Percentiles rank a stretch among this genome's conserved stretches.
phyloP scores from a whole-genome alignment of 92 coral and sea anemone species.

The Parazoanthus swiftii region DNA sequence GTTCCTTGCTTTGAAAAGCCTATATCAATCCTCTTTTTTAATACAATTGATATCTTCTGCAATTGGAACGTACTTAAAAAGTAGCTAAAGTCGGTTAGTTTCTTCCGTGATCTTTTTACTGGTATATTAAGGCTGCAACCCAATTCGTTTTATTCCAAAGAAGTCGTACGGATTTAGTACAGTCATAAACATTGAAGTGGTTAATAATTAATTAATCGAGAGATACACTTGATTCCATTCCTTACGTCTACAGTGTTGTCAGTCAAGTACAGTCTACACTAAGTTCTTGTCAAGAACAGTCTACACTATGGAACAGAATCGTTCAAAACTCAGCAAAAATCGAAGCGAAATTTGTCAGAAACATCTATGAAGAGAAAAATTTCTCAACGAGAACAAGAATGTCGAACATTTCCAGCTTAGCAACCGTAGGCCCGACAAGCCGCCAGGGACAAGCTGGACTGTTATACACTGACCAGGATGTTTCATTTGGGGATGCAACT shows the following conservation, averaged over 20 bases:
- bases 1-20: neutral
- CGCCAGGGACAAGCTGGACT: slow-evolving; percentile 2
- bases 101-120: no score
- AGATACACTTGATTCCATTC: no score
- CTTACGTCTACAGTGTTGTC: no score
- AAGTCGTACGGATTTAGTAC: no score
- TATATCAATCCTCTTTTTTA: no score
- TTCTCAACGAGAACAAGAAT: neutral
- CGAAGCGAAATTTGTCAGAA: neutral
- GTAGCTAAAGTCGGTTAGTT: no score
- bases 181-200: no score
- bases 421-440: neutral
- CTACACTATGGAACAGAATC: neutral
- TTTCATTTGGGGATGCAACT: slow-evolving; percentile 56
- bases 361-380: neutral
- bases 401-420: neutral
- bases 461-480: slow-evolving; percentile 15
- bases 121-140: no score
- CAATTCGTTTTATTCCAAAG: no score
- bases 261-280: neutral
- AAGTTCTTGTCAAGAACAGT: neutral
- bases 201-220: no score
- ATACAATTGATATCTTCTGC: neutral
- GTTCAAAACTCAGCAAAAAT: neutral
- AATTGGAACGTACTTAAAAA: no score